phyloP scores from a whole-genome alignment of 1,140 invertebrate species.

The Calosoma granatense region DNA sequence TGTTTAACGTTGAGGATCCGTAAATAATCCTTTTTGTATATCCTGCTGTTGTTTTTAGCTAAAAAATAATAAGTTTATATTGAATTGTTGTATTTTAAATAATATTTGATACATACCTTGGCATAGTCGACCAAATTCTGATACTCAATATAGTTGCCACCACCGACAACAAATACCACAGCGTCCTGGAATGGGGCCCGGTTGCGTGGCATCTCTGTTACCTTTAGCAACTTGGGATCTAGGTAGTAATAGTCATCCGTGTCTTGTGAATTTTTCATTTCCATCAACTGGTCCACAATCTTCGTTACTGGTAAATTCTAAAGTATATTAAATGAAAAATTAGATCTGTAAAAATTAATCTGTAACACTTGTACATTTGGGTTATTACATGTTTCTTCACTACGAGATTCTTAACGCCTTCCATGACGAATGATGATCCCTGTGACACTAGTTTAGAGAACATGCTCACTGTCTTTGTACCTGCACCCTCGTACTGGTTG shows the following conservation, averaged over 20 bases:
- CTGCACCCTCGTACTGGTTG: conserved; percentile 81
- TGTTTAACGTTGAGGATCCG: conserved; percentile 86
- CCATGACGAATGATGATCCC: conserved; percentile 98
- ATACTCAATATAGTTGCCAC: conserved; percentile 99
- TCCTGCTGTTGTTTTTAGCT: conserved; percentile 62
- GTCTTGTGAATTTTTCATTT: conserved; percentile 66
- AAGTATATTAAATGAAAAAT: no score
- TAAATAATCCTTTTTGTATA: conserved; percentile 79
- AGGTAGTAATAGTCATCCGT: conserved; percentile 83
- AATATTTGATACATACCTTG: conserved; percentile 47
- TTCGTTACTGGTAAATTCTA: conserved; percentile 84
- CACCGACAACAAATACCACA: conserved; percentile 94
- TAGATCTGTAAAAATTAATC: conserved; percentile 15
- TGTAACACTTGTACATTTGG: no score
- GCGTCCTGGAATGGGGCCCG: conserved; percentile 72
- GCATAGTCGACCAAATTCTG: conserved; percentile 95
- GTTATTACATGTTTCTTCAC: conserved; percentile 84
- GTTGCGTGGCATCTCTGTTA: conserved; percentile 55
- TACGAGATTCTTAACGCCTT: conserved; percentile 98
- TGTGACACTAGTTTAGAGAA: conserved; percentile 96
- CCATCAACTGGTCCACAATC: conserved; percentile 86
- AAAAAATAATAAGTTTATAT: conserved; percentile 14
- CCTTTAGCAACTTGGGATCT: conserved; percentile 82
- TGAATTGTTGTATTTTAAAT: conserved; percentile 13
- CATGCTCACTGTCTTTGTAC: conserved; percentile 95